Evolutionary conservation across 2,888 invertebrate genomes (phyloP), one percentile per base, ranked within the genome.

Genomic region (Bombylius major): DNA sequence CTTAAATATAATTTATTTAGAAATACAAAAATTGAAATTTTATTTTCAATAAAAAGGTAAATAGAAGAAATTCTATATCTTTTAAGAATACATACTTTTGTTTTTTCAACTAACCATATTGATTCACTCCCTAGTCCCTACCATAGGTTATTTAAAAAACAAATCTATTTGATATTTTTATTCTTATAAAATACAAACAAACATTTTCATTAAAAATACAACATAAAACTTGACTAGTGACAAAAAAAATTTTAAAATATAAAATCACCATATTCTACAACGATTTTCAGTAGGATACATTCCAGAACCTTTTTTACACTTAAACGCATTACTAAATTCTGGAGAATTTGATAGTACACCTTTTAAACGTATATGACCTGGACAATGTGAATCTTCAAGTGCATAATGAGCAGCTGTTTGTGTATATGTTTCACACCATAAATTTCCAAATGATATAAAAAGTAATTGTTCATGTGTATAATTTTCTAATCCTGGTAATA

Each of bases 351-450:
- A 80, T 1, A 89, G 69, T 0, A 83, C 82, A 0, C 85, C 89
- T 42, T 77, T 76, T 0, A 89, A 80, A 32, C 89, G 75, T 59
- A 87, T 76, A 61, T 77, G 76, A 34, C 83, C 83, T 0, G 90
- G 90, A 58, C 86, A 82, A 65, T 90, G 89, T 51, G 83, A 82
- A 63, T 89, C 89, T 56, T 80, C 77, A 5, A 88, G 67, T 58
- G 86, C 83, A 61, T 79, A 79, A 49, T 76, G 75, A 9, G 86
- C 69, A 1, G 84, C 81, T 39, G 81, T 80, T 34, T 75, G 75
- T 44, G 83, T 84, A 60, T 79, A 81, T 39, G 83, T 80, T 68
- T 90, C 89, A 69, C 93, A 93, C 93, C 93, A 93, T 12, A 91
- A 77, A 72, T 89, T 90, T 45, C 86, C 89, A 71, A 84, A 90